phyloP scores from a whole-genome alignment of 2,113 vertebrate genomes.

The Leptosomus discolor region DNA sequence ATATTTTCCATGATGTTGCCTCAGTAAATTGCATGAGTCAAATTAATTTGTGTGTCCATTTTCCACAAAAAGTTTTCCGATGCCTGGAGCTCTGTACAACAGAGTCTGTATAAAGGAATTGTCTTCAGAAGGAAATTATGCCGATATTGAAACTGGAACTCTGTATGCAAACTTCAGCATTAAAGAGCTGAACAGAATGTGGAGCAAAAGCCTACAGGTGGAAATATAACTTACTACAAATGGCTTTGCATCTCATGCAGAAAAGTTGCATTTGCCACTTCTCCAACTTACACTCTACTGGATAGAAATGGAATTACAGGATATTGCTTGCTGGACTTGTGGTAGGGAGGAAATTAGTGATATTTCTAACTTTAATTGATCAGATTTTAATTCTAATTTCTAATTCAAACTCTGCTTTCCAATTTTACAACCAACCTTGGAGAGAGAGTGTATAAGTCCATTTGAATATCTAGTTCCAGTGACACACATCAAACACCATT shows the following conservation, averaged over 20 bases:
- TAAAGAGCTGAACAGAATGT: not conserved
- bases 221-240: not conserved
- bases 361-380: not conserved
- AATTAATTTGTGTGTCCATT: conserved; percentile 43
- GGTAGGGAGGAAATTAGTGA: not conserved
- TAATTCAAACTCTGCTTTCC: not conserved
- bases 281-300: not conserved
- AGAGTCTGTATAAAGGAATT: not conserved
- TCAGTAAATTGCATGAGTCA: conserved; percentile 36
- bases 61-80: not conserved
- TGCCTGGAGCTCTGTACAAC: not conserved
- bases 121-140: not conserved
- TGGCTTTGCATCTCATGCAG: not conserved
- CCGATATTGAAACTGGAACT: not conserved
- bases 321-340: not conserved
- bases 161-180: not conserved
- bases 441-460: not conserved
- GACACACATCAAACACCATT: not conserved
- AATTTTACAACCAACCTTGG: not conserved
- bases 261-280: not conserved
- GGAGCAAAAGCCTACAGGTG: not conserved
- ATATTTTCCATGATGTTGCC: conserved; percentile 27
- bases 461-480: not conserved
- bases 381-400: not conserved
- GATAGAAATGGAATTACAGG: not conserved